Evolutionary conservation across 2,888 invertebrate species (phyloP).

Genomic region (Germaria angustata): DNA sequence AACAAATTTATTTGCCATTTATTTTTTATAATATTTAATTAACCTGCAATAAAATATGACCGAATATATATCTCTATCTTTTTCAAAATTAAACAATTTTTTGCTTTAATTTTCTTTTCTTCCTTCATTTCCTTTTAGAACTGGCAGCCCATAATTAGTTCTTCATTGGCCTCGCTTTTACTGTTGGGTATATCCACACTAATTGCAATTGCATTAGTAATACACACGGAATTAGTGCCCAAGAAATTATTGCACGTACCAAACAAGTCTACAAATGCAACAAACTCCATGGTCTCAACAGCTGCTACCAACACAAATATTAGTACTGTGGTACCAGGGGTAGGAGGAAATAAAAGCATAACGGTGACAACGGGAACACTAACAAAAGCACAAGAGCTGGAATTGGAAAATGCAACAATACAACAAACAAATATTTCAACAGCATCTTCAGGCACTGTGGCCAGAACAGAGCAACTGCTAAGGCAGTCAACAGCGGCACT

Average conservation of each 20-base stretch:
- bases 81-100: too few relatives aligned
- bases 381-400: constrained; percentile 39
- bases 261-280: constrained; percentile 56
- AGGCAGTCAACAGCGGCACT: constrained; percentile 19
- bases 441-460: constrained; percentile 12
- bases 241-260: constrained; percentile 73
- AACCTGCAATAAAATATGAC: too few relatives aligned
- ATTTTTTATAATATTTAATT: too few relatives aligned
- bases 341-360: background rate
- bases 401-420: constrained; percentile 48
- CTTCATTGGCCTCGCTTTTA: constrained; percentile 83
- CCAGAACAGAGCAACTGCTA: constrained; percentile 9
- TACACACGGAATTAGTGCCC: constrained; percentile 79
- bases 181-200: constrained; percentile 84
- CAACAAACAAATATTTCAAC: constrained; percentile 27
- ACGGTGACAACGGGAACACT: constrained; percentile 37
- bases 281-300: constrained; percentile 58
- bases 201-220: constrained; percentile 79
- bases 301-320: constrained; percentile 46
- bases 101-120: constrained; percentile 8
- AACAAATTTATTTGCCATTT: too few relatives aligned
- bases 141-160: constrained; percentile 83
- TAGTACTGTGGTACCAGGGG: constrained; percentile 16
- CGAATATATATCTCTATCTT: too few relatives aligned
- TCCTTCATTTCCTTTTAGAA: constrained; percentile 78